Base-by-base conservation (phyloP, 2,797 vertebrate species). In the Petrocephalus schoutedeni region DNA sequence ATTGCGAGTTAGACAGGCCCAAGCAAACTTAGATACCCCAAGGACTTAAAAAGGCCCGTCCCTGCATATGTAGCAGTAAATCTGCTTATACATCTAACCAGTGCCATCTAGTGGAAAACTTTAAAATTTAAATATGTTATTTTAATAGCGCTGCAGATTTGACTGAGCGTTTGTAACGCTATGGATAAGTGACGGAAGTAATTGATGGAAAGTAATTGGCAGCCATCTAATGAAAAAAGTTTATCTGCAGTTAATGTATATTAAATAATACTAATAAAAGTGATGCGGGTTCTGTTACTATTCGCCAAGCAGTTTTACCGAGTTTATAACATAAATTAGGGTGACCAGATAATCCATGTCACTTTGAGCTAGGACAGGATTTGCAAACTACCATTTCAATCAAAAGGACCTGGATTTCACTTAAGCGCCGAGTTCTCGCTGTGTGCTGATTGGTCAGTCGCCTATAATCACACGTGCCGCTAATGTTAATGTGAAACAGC, bases 31-130 rank as follows among this genome's bases (percentile, higher is more conserved):
- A 45, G 71, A 77, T 19, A 32, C 32, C 9, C 7, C 19, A 83
- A 53, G 1, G 59, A 45, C 4, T 16, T n/a, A 5, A 21, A 16
- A 16, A 21, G 80, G 21, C 41, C 49, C 16, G 64, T 58, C 49
- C 14, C 41, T 45, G 56, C 3, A 23, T 0, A 58, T 1, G 2
- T 45, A 21, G 23, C 53, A 9, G 9, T 28, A 71, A 77, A 9
- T 45, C 12, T 19, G 4, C 59, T 64, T 64, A 64, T 19, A 74
- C 28, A 57, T 53, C 87, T 86, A 49, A 83, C 23, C 77, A 86
- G 51, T 85, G 86, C 89, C 89, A 90, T 89, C 92, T 91, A 89
- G 93, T 92, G 92, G 92, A 82, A 0, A 57, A 89, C 3, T 54
- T 54, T 28, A 83, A 51, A 83, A 28, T 2, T 83, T 41, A 77